Evolutionary conservation across 2,888 invertebrate genomes (phyloP).

Genomic region (Oxytorus armatus): DNA sequence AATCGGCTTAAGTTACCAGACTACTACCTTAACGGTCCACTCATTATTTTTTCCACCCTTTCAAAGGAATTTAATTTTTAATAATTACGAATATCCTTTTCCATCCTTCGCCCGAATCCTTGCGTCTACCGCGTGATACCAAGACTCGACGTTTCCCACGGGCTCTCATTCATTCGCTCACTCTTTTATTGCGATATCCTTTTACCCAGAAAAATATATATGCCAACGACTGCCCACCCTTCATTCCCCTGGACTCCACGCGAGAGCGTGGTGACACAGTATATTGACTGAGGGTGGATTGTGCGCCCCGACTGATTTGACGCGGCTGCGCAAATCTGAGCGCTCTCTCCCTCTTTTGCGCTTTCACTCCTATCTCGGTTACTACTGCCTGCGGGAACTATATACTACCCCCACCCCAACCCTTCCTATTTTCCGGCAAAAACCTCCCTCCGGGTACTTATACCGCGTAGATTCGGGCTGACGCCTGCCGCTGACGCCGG

Average conservation of each 20-base stretch:
- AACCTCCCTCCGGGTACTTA: slow-evolving; percentile 69
- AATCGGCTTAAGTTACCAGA: too few relatives aligned
- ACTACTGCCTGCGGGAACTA: slow-evolving; percentile 19
- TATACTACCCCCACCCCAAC: slow-evolving; percentile 53
- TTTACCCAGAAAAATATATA: slow-evolving; percentile 7
- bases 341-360: slow-evolving; percentile 35
- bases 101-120: slow-evolving; percentile 1
- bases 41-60: too few relatives aligned
- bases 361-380: slow-evolving; percentile 42
- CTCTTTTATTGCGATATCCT: slow-evolving; percentile 52
- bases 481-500: slow-evolving; percentile 77
- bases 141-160: slow-evolving; percentile 46
- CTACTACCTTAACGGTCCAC: too few relatives aligned
- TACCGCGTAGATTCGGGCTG: slow-evolving; percentile 76
- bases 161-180: slow-evolving; percentile 47
- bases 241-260: slow-evolving; percentile 27
- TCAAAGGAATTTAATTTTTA: too few relatives aligned
- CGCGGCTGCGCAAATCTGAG: slow-evolving; percentile 85
- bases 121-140: slow-evolving; percentile 13
- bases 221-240: slow-evolving; percentile 39
- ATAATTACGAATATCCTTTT: too few relatives aligned
- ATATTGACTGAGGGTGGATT: slow-evolving; percentile 83
- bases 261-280: slow-evolving; percentile 77
- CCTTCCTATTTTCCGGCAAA: slow-evolving; percentile 50
- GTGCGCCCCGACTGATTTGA: slow-evolving; percentile 85